Percentiles rank a stretch among this genome's conserved stretches.
Conservation (phyloP, 2,113 vertebrate species). For the Tilapia sparmanii region DNA sequence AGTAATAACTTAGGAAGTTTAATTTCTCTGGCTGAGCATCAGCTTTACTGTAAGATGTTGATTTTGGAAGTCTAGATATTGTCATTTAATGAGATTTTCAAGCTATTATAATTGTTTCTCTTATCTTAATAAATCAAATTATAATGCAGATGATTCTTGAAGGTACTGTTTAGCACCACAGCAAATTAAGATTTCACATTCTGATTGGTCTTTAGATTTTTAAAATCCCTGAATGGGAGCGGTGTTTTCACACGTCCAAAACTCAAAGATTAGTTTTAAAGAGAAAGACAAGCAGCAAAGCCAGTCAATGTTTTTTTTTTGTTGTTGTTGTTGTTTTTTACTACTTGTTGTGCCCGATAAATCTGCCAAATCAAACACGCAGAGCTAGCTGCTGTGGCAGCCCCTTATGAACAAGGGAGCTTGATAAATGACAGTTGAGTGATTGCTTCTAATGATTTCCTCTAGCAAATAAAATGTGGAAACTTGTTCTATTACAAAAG, state of each 20-base stretch:
- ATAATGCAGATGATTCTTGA: neutral
- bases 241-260: rapidly evolving
- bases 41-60: neutral
- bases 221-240: neutral
- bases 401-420: neutral
- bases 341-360: neutral
- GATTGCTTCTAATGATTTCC: neutral
- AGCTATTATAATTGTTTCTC: neutral
- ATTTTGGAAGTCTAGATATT: neutral
- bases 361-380: neutral
- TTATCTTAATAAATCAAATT: neutral
- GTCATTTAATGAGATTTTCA: neutral
- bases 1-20: neutral
- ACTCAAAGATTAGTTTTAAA: neutral
- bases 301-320: neutral
- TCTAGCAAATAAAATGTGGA: neutral
- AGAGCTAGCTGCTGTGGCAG: neutral
- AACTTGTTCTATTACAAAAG: neutral
- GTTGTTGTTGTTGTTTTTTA: neutral
- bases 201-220: neutral
- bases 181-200: neutral
- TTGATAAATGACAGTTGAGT: neutral
- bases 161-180: neutral
- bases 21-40: neutral
- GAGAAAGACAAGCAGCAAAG: neutral